Conservation (phyloP, 2,888 invertebrate species). For the Toxonevra muliebris region DNA sequence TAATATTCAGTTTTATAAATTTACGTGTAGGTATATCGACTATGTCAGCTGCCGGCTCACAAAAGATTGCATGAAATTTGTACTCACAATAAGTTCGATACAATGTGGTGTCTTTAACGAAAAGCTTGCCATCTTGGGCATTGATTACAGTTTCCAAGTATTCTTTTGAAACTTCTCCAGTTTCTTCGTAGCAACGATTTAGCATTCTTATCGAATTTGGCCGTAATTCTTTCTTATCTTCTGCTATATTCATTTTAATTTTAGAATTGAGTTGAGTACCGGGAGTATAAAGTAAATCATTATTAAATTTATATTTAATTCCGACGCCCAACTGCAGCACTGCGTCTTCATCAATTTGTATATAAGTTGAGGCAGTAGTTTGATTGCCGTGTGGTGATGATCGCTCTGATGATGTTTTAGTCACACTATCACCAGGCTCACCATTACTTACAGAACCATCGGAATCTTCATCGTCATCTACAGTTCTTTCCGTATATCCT, state of each 20-base stretch:
- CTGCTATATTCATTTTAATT: conserved; percentile 25
- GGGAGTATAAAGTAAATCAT: conserved; percentile 30
- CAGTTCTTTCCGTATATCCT: conserved; percentile 19
- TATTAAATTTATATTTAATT: conserved; percentile 8
- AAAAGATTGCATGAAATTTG: conserved; percentile 56
- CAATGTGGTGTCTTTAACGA: conserved; percentile 41
- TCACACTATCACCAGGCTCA: background rate
- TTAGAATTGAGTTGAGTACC: conserved; percentile 39
- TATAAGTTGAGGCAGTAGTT: conserved; percentile 51
- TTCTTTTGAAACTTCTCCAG: conserved; percentile 38
- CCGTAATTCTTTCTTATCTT: background rate
- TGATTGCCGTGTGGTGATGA: conserved; percentile 22
- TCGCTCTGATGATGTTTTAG: background rate
- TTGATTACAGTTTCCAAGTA: background rate
- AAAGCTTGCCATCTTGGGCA: no score
- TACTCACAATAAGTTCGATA: conserved; percentile 51
- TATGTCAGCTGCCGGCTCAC: conserved; percentile 41
- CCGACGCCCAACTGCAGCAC: background rate
- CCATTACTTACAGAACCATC: conserved; percentile 31
- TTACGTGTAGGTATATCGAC: conserved; percentile 50
- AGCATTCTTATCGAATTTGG: conserved; percentile 44
- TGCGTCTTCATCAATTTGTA: conserved; percentile 54
- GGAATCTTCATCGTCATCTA: conserved; percentile 18
- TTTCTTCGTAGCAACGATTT: conserved; percentile 55
- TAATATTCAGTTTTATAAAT: conserved; percentile 50